These are phyloP conservation scores for Junonia oenone DNA, from an alignment of 2,888 invertebrate genomes.

Conservation along the genomic window DNA sequence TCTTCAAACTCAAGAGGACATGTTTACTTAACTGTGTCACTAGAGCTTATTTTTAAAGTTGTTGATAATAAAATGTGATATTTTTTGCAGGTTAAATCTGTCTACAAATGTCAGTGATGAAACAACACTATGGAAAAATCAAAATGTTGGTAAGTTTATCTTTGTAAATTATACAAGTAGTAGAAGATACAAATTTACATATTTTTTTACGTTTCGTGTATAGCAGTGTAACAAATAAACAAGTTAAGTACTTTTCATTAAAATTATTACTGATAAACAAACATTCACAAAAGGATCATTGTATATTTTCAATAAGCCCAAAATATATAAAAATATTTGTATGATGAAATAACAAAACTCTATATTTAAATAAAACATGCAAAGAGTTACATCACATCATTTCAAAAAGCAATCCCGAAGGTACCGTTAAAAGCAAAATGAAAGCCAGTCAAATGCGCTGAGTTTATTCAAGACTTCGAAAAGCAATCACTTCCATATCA, in stretches of 20 bases:
- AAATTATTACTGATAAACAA: too few species aligned
- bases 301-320: too few species aligned
- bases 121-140: conserved; percentile 39
- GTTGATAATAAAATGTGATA: conserved; percentile 3
- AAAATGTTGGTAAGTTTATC: conserved; percentile 48
- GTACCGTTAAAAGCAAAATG: not conserved
- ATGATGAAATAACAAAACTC: too few species aligned
- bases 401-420: not conserved
- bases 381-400: too few species aligned
- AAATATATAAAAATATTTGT: too few species aligned
- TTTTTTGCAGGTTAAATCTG: conserved; percentile 54
- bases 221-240: too few species aligned
- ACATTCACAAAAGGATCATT: too few species aligned
- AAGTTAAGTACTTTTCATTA: too few species aligned
- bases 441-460: not conserved
- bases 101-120: conserved; percentile 42
- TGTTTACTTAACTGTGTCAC: not conserved
- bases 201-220: too few species aligned
- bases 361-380: too few species aligned
- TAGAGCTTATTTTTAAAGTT: not conserved
- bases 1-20: not conserved
- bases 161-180: too few species aligned
- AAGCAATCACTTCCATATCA: conserved; percentile 13
- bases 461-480: conserved; percentile 3
- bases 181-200: too few species aligned